These are phyloP conservation scores for Lithophane semibrunnea DNA, from an alignment of 2,888 invertebrate species.

Conservation along the genomic window DNA sequence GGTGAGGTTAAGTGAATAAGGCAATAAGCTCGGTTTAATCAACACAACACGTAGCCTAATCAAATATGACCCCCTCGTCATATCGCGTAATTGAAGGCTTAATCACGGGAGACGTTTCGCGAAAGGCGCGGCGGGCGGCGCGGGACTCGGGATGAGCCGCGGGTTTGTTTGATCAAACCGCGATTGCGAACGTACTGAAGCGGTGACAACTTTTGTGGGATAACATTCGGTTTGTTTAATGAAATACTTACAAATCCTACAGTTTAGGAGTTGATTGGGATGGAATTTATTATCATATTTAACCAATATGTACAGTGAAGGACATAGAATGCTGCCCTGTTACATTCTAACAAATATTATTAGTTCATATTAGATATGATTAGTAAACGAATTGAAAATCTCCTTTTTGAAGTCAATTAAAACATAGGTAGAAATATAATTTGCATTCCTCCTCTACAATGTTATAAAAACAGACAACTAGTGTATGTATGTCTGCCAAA, in stretches of 20 bases:
- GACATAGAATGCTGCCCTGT: slow-evolving; percentile 3
- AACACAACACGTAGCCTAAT: slow-evolving; percentile 89
- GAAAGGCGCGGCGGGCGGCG: slow-evolving; percentile 72
- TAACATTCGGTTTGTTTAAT: slow-evolving; percentile 56
- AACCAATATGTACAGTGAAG: not conserved
- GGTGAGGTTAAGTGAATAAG: slow-evolving; percentile 85
- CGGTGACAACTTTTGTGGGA: slow-evolving; percentile 76
- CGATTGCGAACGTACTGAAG: slow-evolving; percentile 77
- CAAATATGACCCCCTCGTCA: slow-evolving; percentile 89
- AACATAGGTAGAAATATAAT: not conserved
- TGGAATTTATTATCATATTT: slow-evolving; percentile 4
- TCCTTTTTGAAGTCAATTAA: not conserved
- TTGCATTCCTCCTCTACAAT: not conserved
- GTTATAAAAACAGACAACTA: not conserved
- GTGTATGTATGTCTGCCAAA: slow-evolving; percentile 16
- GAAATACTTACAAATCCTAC: slow-evolving; percentile 32
- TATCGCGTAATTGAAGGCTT: slow-evolving; percentile 89
- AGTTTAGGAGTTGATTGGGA: slow-evolving; percentile 10
- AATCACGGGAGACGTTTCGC: slow-evolving; percentile 87
- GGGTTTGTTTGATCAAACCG: slow-evolving; percentile 84
- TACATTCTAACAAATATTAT: not conserved
- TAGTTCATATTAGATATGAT: not conserved
- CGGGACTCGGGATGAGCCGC: slow-evolving; percentile 70
- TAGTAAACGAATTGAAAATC: not conserved
- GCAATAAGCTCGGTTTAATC: slow-evolving; percentile 90